Percentiles rank a stretch among this genome's conserved stretches.
Evolutionary conservation across 2,797 vertebrate species (phyloP).

Genomic region (Danio jaintianensis): DNA sequence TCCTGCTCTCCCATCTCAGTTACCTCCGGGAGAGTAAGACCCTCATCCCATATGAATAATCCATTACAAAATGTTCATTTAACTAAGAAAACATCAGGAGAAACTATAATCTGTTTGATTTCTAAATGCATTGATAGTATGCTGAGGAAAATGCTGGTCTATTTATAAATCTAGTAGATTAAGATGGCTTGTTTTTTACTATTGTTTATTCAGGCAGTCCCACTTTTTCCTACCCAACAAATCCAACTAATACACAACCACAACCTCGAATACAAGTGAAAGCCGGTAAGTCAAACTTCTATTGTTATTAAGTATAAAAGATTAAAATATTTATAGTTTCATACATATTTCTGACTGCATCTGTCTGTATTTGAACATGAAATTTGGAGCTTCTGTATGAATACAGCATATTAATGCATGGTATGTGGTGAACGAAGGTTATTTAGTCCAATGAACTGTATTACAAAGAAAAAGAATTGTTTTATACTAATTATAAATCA

Average conservation of each 20-base stretch:
- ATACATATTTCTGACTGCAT: background rate
- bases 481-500: too few relatives aligned
- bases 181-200: constrained; percentile 27
- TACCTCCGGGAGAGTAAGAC: constrained; percentile 88
- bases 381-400: too few relatives aligned
- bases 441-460: background rate
- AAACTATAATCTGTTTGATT: background rate
- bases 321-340: background rate
- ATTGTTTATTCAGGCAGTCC: constrained; percentile 75
- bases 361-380: background rate
- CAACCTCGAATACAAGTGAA: constrained; percentile 82
- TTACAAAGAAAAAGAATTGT: too few relatives aligned
- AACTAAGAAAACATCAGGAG: background rate
- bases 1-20: constrained; percentile 87
- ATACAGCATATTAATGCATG: background rate
- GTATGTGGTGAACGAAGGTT: too few relatives aligned
- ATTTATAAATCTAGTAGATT: background rate
- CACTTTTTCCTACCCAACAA: constrained; percentile 80
- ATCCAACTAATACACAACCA: constrained; percentile 77
- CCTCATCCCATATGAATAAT: constrained; percentile 28
- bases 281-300: constrained; percentile 75
- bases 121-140: background rate
- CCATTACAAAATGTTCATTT: constrained; percentile 18
- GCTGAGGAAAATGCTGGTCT: background rate
- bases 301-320: background rate